Conservation (phyloP, 1,140 invertebrate species). For the Drosophila malerkotliana region DNA sequence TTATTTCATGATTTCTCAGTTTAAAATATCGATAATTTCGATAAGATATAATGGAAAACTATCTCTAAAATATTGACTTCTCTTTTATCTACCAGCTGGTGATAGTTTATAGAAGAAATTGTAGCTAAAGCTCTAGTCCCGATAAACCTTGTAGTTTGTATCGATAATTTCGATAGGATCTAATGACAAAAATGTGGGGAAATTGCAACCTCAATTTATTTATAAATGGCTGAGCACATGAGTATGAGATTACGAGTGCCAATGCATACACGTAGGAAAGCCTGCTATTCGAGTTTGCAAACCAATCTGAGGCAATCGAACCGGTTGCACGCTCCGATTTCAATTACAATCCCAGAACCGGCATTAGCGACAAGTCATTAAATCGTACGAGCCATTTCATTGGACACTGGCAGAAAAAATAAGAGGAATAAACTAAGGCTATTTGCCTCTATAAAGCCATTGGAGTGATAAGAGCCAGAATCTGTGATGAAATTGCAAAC, state of each 20-base stretch:
- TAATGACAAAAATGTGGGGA: too few species aligned
- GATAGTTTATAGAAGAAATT: too few species aligned
- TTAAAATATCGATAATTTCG: too few species aligned
- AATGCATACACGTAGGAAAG: not conserved
- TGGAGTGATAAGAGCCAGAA: constrained; percentile 25
- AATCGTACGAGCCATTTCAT: not conserved
- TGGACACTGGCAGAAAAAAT: constrained; percentile 1
- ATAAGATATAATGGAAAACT: too few species aligned
- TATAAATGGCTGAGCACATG: not conserved
- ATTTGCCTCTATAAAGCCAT: constrained; percentile 1
- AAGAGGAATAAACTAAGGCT: not conserved
- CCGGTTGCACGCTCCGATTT: constrained; percentile 53
- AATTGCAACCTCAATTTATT: too few species aligned
- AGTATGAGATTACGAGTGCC: too few species aligned
- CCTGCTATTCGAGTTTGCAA: constrained; percentile 24
- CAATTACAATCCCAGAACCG: constrained; percentile 34
- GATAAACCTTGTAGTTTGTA: too few species aligned
- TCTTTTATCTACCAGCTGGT: too few species aligned
- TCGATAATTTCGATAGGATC: too few species aligned
- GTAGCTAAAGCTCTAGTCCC: too few species aligned
- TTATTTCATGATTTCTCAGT: too few species aligned
- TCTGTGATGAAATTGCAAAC: constrained; percentile 32
- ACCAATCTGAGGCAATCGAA: constrained; percentile 12
- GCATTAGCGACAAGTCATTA: constrained; percentile 10
- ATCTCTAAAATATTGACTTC: too few species aligned